phyloP scores from a whole-genome alignment of 2,113 vertebrate genomes.

The Xiphias gladius region DNA sequence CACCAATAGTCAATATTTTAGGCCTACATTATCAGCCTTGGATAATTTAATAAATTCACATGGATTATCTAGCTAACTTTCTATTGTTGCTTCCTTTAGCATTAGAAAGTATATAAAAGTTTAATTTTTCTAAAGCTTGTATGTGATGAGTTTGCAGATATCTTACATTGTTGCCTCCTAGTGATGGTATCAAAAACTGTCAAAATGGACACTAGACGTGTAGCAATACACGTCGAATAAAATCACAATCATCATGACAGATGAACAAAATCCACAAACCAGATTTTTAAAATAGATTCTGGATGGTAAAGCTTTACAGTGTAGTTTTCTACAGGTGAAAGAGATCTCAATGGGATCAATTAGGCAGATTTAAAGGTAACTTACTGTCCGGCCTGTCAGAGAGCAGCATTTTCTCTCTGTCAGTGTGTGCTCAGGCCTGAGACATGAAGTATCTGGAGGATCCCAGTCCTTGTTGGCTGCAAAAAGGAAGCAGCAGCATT shows the following conservation, averaged over 20 bases:
- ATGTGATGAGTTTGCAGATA: neutral
- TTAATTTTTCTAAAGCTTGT: neutral
- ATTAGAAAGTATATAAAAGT: neutral
- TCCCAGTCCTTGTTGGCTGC: conserved; percentile 75
- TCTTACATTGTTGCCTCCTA: neutral
- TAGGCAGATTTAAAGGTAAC: conserved; percentile 29
- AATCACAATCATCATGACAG: neutral
- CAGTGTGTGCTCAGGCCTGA: conserved; percentile 62
- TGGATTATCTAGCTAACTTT: neutral
- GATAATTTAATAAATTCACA: neutral
- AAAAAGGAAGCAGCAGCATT: conserved; percentile 28
- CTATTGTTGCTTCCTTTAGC: too few relatives aligned
- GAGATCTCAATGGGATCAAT: neutral
- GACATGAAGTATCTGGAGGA: conserved; percentile 64
- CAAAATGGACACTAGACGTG: neutral
- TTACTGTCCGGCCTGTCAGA: conserved; percentile 78
- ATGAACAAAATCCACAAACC: neutral
- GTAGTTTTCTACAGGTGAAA: neutral
- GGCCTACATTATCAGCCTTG: neutral
- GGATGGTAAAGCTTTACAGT: neutral
- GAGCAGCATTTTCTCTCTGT: conserved; percentile 66
- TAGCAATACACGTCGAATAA: neutral
- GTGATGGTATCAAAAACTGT: neutral
- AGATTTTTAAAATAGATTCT: neutral
- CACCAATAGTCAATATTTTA: neutral